These are phyloP conservation scores for Petrocephalus microphthalmus DNA, from an alignment of 2,113 vertebrate species.

Conservation along the genomic window DNA sequence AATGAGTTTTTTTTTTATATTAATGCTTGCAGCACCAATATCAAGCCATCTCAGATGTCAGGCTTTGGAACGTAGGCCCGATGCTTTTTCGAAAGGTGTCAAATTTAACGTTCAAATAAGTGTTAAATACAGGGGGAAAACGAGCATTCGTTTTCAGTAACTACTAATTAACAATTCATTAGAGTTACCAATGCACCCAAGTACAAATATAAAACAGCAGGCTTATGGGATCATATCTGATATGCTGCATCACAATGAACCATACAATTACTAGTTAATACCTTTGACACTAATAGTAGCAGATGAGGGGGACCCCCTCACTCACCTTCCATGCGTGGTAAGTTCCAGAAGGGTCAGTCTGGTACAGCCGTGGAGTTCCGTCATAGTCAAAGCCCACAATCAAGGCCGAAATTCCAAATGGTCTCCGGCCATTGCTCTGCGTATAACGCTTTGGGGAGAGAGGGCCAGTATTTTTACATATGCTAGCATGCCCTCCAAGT, in stretches of 20 bases:
- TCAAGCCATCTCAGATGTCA: background rate
- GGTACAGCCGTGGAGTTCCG: slow-evolving; percentile 69
- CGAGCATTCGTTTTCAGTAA: background rate
- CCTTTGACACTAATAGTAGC: background rate
- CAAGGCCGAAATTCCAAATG: slow-evolving; percentile 72
- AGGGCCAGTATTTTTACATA: background rate
- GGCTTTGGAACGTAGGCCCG: background rate
- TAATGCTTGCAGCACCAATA: background rate
- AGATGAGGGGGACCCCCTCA: background rate
- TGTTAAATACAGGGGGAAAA: background rate
- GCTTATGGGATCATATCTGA: background rate
- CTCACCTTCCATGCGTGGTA: slow-evolving; percentile 76
- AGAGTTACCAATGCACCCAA: background rate
- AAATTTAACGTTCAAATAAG: background rate
- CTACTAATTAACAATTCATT: background rate
- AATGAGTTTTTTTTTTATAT: background rate
- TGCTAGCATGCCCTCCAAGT: background rate
- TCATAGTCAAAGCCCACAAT: slow-evolving; percentile 76
- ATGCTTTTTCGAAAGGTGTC: background rate
- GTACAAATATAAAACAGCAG: background rate
- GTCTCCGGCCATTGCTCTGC: slow-evolving; percentile 72
- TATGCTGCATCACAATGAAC: background rate
- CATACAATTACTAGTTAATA: background rate
- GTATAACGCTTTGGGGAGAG: slow-evolving; percentile 57
- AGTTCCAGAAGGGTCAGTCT: slow-evolving; percentile 73